These are phyloP conservation scores for Hippocampus guttulatus DNA, from an alignment of 2,113 vertebrate species.

Conservation along the genomic window DNA sequence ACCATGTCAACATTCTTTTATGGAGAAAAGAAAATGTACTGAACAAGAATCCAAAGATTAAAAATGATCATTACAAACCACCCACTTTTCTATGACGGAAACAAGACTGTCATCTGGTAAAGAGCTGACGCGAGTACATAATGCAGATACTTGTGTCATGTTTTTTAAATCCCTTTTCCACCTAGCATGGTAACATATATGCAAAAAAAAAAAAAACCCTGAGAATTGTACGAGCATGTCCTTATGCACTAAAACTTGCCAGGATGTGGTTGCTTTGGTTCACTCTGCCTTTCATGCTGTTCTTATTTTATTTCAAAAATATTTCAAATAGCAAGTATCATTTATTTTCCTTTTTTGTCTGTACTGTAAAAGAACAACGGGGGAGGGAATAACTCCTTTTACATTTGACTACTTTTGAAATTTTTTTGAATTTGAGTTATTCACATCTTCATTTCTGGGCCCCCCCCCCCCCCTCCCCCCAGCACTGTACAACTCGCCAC, in stretches of 20 bases:
- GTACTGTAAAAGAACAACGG: conserved; percentile 42
- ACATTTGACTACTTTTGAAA: conserved; percentile 50
- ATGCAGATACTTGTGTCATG: conserved; percentile 2
- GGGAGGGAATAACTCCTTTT: conserved; percentile 36
- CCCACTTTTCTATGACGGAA: neutral
- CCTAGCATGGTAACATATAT: conserved; percentile 31
- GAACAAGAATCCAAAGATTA: neutral
- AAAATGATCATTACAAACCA: neutral
- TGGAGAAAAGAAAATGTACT: neutral
- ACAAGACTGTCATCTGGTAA: conserved; percentile 51
- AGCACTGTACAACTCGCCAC: conserved; percentile 37
- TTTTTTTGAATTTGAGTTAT: conserved; percentile 37
- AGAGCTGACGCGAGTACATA: conserved; percentile 31
- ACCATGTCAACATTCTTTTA: conserved; percentile 16
- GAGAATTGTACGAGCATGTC: conserved; percentile 55
- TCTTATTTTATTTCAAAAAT: conserved; percentile 14
- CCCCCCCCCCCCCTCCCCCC: conserved; percentile 1
- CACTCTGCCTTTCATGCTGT: conserved; percentile 24
- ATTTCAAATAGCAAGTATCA: neutral
- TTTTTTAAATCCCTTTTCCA: conserved; percentile 9
- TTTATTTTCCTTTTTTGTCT: conserved; percentile 32
- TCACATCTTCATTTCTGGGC: conserved; percentile 48
- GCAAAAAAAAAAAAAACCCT: conserved; percentile 47
- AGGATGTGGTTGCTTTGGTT: conserved; percentile 46
- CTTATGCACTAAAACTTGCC: conserved; percentile 70